These are phyloP conservation scores for Pectinophora gossypiella DNA, from an alignment of 1,140 invertebrate genomes.

Conservation along the genomic window DNA sequence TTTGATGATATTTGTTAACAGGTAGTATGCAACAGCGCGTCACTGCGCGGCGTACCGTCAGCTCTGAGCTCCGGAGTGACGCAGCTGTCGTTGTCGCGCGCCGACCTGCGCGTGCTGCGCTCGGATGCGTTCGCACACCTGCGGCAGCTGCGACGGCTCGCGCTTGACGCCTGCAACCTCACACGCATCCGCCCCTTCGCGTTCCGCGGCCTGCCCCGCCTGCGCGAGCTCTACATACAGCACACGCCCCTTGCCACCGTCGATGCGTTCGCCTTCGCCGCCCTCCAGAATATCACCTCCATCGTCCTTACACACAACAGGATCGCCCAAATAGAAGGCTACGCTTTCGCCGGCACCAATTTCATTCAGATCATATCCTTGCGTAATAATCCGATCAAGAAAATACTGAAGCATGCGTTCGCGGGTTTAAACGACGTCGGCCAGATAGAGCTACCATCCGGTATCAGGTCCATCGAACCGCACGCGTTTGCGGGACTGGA, in stretches of 20 bases:
- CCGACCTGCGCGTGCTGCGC: conserved; percentile 85
- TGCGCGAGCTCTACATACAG: conserved; percentile 87
- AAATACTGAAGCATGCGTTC: conserved; percentile 85
- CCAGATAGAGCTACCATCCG: conserved; percentile 84
- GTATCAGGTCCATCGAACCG: conserved; percentile 83
- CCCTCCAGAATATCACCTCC: conserved; percentile 85
- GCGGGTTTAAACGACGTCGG: conserved; percentile 87
- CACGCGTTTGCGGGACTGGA: conserved; percentile 89
- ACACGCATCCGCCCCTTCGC: conserved; percentile 87
- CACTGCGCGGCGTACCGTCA: conserved; percentile 84
- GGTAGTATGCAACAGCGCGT: conserved; percentile 91
- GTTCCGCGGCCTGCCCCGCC: conserved; percentile 84
- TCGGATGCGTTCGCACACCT: conserved; percentile 87
- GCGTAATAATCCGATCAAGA: conserved; percentile 85
- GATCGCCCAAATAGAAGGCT: conserved; percentile 85
- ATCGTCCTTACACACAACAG: conserved; percentile 86
- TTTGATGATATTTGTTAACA: conserved; percentile 58
- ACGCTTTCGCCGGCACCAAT: conserved; percentile 88
- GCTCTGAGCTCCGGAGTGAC: conserved; percentile 84
- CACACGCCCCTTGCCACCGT: conserved; percentile 85
- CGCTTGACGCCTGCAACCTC: conserved; percentile 88
- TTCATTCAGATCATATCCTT: conserved; percentile 85
- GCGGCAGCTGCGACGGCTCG: conserved; percentile 82
- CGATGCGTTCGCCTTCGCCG: conserved; percentile 87
- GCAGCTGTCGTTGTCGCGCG: conserved; percentile 87